Conservation (phyloP, 2,888 invertebrate genomes). For the Drosophila koepferae region DNA sequence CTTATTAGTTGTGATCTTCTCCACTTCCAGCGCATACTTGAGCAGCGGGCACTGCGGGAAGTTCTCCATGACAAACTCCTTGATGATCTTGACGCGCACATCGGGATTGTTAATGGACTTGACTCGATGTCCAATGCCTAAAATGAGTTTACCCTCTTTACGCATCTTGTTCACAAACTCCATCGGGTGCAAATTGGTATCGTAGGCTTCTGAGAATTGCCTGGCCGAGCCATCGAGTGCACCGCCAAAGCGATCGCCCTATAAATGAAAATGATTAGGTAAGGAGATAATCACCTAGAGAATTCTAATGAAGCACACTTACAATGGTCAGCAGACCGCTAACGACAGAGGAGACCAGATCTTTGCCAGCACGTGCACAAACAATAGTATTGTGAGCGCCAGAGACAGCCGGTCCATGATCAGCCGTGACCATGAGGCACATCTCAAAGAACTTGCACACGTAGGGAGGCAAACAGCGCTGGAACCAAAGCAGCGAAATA, state of each 20-base stretch:
- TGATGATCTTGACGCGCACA: conserved; percentile 98
- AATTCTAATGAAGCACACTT: conserved; percentile 84
- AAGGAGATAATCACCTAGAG: background rate
- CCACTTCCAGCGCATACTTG: conserved; percentile 98
- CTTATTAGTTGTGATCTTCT: conserved; percentile 99
- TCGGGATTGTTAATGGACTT: conserved; percentile 99
- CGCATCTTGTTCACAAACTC: conserved; percentile 99
- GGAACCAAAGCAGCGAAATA: conserved; percentile 99
- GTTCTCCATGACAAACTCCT: conserved; percentile 96
- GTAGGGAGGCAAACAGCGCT: conserved; percentile 96
- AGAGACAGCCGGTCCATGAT: conserved; percentile 99
- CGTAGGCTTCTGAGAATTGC: conserved; percentile 98
- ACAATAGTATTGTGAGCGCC: conserved; percentile 99
- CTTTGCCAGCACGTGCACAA: conserved; percentile 98
- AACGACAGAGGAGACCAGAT: conserved; percentile 97
- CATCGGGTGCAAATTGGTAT: conserved; percentile 96
- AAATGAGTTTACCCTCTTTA: conserved; percentile 98
- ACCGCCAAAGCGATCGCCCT: conserved; percentile 99
- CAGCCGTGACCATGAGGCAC: conserved; percentile 99
- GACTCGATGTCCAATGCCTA: conserved; percentile 98
- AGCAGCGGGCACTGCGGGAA: conserved; percentile 98
- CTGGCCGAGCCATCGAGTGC: conserved; percentile 99
- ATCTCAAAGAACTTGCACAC: conserved; percentile 99
- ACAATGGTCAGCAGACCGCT: conserved; percentile 98
- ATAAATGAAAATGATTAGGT: conserved; percentile 27